Evolutionary conservation across 2,113 vertebrate genomes (phyloP).

Genomic region (Gopherus flavomarginatus): DNA sequence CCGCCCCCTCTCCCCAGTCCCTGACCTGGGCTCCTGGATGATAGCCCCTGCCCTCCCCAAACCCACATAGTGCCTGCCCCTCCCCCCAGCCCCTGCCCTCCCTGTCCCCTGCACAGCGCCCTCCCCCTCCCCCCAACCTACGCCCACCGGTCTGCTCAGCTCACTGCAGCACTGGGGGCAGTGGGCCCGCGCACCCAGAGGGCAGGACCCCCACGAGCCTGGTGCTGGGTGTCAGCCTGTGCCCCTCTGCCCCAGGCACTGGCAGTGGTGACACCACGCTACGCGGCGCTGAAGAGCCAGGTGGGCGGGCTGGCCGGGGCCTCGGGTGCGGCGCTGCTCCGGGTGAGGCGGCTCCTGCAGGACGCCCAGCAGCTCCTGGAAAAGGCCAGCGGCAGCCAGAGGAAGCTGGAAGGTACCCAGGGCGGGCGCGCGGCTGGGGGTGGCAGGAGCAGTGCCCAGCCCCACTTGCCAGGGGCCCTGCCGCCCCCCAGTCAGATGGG

Average conservation of each 20-base stretch:
- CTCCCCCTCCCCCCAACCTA: fast-evolving
- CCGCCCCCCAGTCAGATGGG: no score
- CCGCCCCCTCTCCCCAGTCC: no score
- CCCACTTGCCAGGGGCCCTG: no score
- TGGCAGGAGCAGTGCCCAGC: fast-evolving
- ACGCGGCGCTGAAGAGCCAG: conserved; percentile 76
- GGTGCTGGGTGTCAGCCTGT: neutral
- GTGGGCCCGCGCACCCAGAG: no score
- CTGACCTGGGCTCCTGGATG: no score
- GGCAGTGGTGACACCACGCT: conserved; percentile 75
- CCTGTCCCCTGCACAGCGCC: fast-evolving
- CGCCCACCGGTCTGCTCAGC: no score
- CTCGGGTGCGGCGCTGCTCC: conserved; percentile 61
- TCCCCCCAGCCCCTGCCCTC: neutral
- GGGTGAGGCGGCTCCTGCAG: conserved; percentile 69
- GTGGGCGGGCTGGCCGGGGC: conserved; percentile 65
- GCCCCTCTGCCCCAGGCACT: conserved; percentile 73
- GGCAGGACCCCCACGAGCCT: neutral
- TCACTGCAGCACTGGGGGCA: neutral
- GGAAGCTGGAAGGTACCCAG: conserved; percentile 77
- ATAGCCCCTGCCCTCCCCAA: no score
- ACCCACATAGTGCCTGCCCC: no score
- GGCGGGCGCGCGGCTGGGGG: no score
- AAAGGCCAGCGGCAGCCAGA: conserved; percentile 80
- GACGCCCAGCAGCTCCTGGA: conserved; percentile 82